Conservation (phyloP, 2,113 vertebrate genomes). For the Patagioenas fasciata region DNA sequence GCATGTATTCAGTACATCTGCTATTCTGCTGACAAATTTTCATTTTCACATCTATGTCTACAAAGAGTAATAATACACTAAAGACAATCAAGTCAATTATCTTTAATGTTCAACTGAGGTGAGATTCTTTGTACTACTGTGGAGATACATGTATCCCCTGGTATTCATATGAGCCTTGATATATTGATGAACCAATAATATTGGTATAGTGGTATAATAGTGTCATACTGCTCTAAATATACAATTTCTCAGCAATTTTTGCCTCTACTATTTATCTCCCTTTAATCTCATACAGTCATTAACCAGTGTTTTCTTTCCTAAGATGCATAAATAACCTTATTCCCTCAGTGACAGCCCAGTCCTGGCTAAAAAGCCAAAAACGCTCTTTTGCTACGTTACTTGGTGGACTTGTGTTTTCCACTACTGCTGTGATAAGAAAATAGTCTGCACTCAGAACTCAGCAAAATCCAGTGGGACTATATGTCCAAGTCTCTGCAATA, state of each 20-base stretch:
- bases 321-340: background rate
- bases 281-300: background rate
- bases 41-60: background rate
- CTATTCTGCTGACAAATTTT: background rate
- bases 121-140: background rate
- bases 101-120: background rate
- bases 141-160: background rate
- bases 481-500: background rate
- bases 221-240: background rate
- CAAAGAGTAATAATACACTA: background rate
- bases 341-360: background rate
- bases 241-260: background rate
- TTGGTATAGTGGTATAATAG: background rate
- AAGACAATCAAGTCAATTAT: background rate
- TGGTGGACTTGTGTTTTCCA: background rate
- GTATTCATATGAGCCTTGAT: background rate
- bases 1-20: background rate
- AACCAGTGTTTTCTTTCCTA: background rate
- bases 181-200: background rate
- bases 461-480: background rate
- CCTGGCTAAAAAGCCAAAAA: background rate
- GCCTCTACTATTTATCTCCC: background rate
- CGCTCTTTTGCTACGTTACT: background rate
- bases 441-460: background rate
- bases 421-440: constrained; percentile 11